Percentiles rank a stretch among this genome's conserved stretches.
These are phyloP conservation scores for Orchestes rusci DNA, from an alignment of 2,888 invertebrate genomes.

Conservation along the genomic window DNA sequence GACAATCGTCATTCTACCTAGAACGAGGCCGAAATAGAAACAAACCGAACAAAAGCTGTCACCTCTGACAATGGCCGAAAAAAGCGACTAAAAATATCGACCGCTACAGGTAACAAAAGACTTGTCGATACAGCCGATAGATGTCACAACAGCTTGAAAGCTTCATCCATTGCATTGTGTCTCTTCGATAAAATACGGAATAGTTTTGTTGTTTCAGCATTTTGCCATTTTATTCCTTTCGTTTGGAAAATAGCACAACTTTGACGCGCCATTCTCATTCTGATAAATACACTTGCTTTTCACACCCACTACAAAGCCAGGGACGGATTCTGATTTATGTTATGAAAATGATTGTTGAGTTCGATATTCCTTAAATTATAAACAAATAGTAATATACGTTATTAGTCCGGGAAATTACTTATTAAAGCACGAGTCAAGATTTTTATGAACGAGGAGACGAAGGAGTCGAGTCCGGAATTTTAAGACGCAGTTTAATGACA, in stretches of 20 bases:
- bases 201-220: slow-evolving; percentile 31
- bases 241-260: slow-evolving; percentile 34
- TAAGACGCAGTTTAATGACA: no score
- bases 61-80: slow-evolving; percentile 13
- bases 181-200: slow-evolving; percentile 28
- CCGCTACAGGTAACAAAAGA: slow-evolving; percentile 21
- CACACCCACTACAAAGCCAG: slow-evolving; percentile 28
- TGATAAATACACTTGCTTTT: slow-evolving; percentile 33
- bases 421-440: no score
- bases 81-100: slow-evolving; percentile 31
- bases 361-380: no score
- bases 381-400: no score
- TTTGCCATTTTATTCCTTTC: no score
- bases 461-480: no score
- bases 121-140: slow-evolving; percentile 30
- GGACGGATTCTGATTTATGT: no score
- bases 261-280: slow-evolving; percentile 33
- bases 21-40: slow-evolving; percentile 4
- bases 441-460: no score
- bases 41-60: slow-evolving; percentile 15
- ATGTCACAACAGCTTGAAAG: slow-evolving; percentile 32
- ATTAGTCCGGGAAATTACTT: no score
- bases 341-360: no score
- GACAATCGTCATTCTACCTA: not conserved
- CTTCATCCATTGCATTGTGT: slow-evolving; percentile 31